Evolutionary conservation across 2,113 vertebrate species (phyloP), one percentile per base, ranked within the genome.

Genomic region (Bubo bubo): DNA sequence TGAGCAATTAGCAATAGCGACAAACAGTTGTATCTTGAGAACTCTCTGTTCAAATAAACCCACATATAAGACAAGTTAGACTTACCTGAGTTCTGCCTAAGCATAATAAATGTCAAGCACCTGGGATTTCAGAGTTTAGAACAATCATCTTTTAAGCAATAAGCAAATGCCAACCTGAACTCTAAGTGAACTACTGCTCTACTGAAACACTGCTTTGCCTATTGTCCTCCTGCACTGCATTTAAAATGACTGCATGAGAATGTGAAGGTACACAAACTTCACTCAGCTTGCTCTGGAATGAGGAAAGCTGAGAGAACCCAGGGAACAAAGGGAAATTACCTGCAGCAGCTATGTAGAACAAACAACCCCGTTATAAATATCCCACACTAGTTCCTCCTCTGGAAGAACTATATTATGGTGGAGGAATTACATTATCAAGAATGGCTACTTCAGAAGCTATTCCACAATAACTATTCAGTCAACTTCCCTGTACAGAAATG

Each of bases 251-350:
- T 24, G 41, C 88, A 39, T 45, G 75, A 77, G 88, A 75, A 82
- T 3, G 4, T 35, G 66, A 75, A 80, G 87, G 39, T n/a, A 32
- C 80, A 47, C 0, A 15, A 56, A 94, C 53, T 94, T 85, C 81
- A 28, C 23, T 84, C n/a, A 12, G 72, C 60, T 35, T 10, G 52
- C 14, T 24, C 64, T 53, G 80, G 43, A 94, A n/a, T 28, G 77
- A 95, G 77, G 90, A 93, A 91, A 87, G 53, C 77, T 49, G 37
- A 74, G 68, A 85, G 85, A 94, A 84, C 27, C 17, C 79, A 50
- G 50, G 32, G 70, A 97, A 96, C 95, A 94, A 95, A 94, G 58
- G 71, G 82, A 79, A 96, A 96, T 73, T 90, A 96, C 96, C 97
- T 94, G 88, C 2, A n/a, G 66, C 60, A 72, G 84, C 90, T 41